Percentiles rank a stretch among this genome's conserved stretches.
These are phyloP conservation scores for Netelia melanura DNA, from an alignment of 2,888 invertebrate genomes.

Conservation along the genomic window DNA sequence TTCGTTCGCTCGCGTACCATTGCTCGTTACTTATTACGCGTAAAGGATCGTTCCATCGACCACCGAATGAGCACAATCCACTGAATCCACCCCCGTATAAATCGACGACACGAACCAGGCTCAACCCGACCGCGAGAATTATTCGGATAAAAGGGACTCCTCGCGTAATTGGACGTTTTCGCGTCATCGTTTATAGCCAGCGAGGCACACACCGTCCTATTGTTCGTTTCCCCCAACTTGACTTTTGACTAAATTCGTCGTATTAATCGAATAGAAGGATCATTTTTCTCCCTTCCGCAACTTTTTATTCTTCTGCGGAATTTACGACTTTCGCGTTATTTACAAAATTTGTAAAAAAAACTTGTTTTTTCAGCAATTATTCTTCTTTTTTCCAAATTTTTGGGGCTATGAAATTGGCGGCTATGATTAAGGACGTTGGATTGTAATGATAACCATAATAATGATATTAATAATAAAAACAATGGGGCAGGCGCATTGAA, in stretches of 20 bases:
- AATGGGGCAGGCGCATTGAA: too few species aligned
- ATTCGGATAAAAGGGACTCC: constrained; percentile 44
- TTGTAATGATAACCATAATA: too few species aligned
- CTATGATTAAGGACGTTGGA: too few species aligned
- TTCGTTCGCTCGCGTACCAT: constrained; percentile 21
- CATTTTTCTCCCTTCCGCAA: too few species aligned
- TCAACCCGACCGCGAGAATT: constrained; percentile 46
- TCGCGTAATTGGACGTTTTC: constrained; percentile 50
- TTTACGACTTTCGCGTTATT: too few species aligned
- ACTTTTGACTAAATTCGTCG: not conserved
- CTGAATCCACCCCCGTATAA: constrained; percentile 53
- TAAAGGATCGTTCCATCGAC: constrained; percentile 59
- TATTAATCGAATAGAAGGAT: too few species aligned
- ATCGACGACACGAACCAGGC: constrained; percentile 44
- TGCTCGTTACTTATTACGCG: constrained; percentile 62
- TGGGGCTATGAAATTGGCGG: too few species aligned
- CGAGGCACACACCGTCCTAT: not conserved
- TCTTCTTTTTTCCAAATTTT: too few species aligned
- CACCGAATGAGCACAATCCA: constrained; percentile 54
- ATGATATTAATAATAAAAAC: too few species aligned
- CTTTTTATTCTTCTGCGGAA: too few species aligned
- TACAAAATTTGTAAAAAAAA: too few species aligned
- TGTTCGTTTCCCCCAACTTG: not conserved
- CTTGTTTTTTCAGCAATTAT: too few species aligned
- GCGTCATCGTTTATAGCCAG: constrained; percentile 32